Evolutionary conservation across 2,797 vertebrate genomes (phyloP).

Genomic region (Enteromius anoplus): DNA sequence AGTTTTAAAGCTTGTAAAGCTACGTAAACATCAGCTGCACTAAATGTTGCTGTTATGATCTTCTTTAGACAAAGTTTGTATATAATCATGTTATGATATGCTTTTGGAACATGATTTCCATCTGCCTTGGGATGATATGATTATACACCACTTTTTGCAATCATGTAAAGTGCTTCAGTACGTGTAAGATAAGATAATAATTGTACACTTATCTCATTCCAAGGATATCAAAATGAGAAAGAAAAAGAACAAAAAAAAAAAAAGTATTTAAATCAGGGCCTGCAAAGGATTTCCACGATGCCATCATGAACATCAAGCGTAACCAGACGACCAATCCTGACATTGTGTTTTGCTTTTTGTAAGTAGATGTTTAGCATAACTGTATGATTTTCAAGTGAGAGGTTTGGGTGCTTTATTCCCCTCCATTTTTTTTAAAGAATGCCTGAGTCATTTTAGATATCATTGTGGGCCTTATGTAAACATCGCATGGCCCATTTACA

Average conservation of each 20-base stretch:
- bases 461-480: constrained; percentile 48
- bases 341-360: constrained; percentile 47
- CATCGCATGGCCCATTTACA: constrained; percentile 27
- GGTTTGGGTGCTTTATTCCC: constrained; percentile 32
- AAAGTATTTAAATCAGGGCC: constrained; percentile 51
- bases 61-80: constrained; percentile 53
- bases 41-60: constrained; percentile 46
- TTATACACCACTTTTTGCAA: constrained; percentile 55
- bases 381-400: constrained; percentile 44
- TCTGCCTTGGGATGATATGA: constrained; percentile 62
- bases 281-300: constrained; percentile 46
- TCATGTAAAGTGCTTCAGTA: constrained; percentile 58
- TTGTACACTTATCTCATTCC: constrained; percentile 40
- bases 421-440: constrained; percentile 26
- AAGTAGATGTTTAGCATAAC: constrained; percentile 48
- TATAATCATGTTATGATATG: constrained; percentile 57
- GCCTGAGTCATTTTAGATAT: constrained; percentile 42
- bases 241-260: constrained; percentile 13
- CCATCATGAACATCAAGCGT: constrained; percentile 37
- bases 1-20: constrained; percentile 40
- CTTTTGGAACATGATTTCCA: constrained; percentile 55
- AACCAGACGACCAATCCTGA: constrained; percentile 20
- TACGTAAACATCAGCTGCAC: constrained; percentile 51
- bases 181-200: constrained; percentile 43
- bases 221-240: constrained; percentile 21